phyloP scores from a whole-genome alignment of 1,140 invertebrate species.

The Lepidurus arcticus region DNA sequence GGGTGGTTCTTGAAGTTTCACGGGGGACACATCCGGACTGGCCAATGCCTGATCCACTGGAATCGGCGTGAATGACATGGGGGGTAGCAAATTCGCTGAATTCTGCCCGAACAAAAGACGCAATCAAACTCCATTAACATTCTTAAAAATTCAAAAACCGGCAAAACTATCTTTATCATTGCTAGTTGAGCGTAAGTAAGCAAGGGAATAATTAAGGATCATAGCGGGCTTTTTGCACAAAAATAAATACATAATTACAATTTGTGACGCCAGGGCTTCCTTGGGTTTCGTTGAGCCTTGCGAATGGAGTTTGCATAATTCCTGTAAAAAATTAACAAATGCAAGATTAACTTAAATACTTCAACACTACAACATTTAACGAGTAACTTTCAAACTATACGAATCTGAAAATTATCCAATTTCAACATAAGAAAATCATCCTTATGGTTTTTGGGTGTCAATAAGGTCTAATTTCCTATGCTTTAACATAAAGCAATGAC shows the following conservation, averaged over 20 bases:
- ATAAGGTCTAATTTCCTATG: too few species aligned
- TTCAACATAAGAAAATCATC: too few species aligned
- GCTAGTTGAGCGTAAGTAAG: too few species aligned
- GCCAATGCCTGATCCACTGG: constrained; percentile 9
- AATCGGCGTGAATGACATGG: constrained; percentile 32
- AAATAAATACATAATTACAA: background rate
- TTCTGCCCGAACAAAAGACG: background rate
- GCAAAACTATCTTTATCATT: background rate
- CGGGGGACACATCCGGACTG: constrained; percentile 26
- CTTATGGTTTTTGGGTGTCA: too few species aligned
- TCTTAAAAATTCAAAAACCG: background rate
- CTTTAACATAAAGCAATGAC: too few species aligned
- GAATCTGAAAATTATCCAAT: too few species aligned
- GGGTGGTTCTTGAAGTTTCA: constrained; percentile 30
- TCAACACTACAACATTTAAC: too few species aligned
- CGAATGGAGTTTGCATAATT: constrained; percentile 38
- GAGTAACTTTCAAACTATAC: too few species aligned
- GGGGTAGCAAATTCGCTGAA: constrained; percentile 15
- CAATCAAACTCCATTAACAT: background rate
- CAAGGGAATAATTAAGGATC: too few species aligned
- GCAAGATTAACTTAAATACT: background rate
- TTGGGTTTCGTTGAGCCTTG: constrained; percentile 25
- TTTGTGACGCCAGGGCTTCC: background rate
- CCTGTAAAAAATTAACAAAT: constrained; percentile 20
- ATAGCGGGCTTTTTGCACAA: too few species aligned